phyloP scores from a whole-genome alignment of 2,113 vertebrate genomes.

The Daubentonia madagascariensis region DNA sequence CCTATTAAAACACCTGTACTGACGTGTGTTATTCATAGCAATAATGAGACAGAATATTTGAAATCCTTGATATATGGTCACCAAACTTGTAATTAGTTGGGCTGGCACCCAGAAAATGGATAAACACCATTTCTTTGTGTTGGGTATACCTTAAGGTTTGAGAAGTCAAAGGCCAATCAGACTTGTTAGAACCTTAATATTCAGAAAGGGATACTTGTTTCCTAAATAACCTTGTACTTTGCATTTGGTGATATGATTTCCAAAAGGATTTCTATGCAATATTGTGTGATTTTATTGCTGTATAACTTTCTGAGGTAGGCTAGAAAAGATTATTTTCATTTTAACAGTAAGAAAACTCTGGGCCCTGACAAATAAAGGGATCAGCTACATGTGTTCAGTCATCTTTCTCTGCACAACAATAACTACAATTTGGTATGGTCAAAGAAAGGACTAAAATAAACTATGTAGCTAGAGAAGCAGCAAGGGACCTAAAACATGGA shows the following conservation, averaged over 20 bases:
- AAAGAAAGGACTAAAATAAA: neutral
- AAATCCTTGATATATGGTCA: neutral
- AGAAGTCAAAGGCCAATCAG: neutral
- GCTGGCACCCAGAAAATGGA: neutral
- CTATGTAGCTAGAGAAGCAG: neutral
- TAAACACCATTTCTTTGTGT: neutral
- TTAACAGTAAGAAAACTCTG: neutral
- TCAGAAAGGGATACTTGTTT: constrained; percentile 23
- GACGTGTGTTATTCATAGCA: neutral
- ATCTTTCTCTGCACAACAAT: neutral
- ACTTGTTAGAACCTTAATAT: neutral
- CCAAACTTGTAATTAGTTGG: neutral
- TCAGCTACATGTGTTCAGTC: neutral
- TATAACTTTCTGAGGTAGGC: neutral
- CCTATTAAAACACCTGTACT: neutral
- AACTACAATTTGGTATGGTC: neutral
- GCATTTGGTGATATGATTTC: neutral
- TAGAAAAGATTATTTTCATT: neutral
- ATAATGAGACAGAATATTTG: neutral
- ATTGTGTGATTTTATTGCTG: neutral
- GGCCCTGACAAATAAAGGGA: neutral
- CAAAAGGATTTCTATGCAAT: neutral
- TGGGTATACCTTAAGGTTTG: neutral
- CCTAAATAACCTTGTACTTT: constrained; percentile 6
- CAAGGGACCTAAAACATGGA: neutral